phyloP scores from a whole-genome alignment of 2,113 vertebrate species.

The Antennarius striatus region DNA sequence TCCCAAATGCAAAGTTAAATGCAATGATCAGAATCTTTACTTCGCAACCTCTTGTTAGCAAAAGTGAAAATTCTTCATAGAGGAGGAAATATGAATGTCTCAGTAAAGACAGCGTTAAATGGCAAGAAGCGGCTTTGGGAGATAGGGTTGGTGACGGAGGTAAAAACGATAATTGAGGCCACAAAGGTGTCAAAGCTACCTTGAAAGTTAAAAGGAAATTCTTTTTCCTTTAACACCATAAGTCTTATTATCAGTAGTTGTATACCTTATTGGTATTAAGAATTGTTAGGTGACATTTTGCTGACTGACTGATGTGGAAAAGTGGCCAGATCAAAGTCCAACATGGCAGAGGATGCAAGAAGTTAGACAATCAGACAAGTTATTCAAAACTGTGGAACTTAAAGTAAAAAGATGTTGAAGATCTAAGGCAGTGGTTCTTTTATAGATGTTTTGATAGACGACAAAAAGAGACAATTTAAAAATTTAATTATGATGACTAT shows the following conservation, averaged over 20 bases:
- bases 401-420: background rate
- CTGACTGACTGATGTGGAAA: too few relatives aligned
- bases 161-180: conserved; percentile 60
- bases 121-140: conserved; percentile 35
- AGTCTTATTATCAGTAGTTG: conserved; percentile 5
- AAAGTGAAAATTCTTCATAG: conserved; percentile 16
- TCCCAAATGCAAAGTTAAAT: conserved; percentile 14
- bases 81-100: conserved; percentile 30
- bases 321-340: background rate
- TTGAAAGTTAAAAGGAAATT: conserved; percentile 5
- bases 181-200: conserved; percentile 35
- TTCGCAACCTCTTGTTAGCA: conserved; percentile 24
- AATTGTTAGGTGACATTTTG: conserved; percentile 12
- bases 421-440: background rate
- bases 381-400: background rate
- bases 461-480: background rate
- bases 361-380: background rate
- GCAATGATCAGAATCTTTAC: conserved; percentile 18
- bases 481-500: background rate
- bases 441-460: background rate
- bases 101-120: conserved; percentile 31
- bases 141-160: conserved; percentile 31
- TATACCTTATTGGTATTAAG: background rate
- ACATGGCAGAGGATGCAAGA: conserved; percentile 1
- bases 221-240: conserved; percentile 2